Conservation (phyloP, 2,888 invertebrate species). For the Vannuccia rotundouncinata region DNA sequence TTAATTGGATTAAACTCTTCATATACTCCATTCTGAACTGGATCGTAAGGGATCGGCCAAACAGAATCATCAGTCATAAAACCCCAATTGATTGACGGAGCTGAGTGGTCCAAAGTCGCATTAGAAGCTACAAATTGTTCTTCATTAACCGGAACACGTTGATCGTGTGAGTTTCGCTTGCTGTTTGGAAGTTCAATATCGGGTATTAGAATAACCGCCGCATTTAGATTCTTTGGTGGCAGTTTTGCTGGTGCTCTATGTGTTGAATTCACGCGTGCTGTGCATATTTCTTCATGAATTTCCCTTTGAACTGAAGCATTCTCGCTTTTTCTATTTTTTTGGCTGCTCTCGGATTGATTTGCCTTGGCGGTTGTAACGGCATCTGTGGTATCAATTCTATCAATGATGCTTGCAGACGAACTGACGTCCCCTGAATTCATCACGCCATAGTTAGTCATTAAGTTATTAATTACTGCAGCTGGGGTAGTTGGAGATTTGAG, state of each 20-base stretch:
- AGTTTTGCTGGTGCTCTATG: background rate
- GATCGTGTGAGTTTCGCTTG: background rate
- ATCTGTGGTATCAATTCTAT: background rate
- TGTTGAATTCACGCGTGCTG: background rate
- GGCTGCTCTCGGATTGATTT: no score
- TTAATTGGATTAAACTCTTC: background rate
- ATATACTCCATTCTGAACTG: background rate
- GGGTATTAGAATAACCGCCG: background rate
- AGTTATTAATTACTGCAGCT: no score
- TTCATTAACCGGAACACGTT: background rate
- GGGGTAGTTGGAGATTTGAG: background rate
- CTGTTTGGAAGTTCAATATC: background rate
- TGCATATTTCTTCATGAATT: background rate
- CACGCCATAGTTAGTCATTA: background rate
- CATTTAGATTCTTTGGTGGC: background rate
- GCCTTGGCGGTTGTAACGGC: background rate
- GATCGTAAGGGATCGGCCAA: background rate
- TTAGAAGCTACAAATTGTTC: background rate
- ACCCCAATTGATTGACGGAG: background rate
- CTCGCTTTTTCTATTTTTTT: no score
- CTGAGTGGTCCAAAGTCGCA: background rate
- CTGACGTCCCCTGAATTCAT: background rate
- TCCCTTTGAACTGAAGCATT: background rate
- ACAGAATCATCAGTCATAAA: background rate
- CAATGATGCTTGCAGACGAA: background rate